phyloP scores from a whole-genome alignment of 1,140 invertebrate species.

The Drosophila sechellia region DNA sequence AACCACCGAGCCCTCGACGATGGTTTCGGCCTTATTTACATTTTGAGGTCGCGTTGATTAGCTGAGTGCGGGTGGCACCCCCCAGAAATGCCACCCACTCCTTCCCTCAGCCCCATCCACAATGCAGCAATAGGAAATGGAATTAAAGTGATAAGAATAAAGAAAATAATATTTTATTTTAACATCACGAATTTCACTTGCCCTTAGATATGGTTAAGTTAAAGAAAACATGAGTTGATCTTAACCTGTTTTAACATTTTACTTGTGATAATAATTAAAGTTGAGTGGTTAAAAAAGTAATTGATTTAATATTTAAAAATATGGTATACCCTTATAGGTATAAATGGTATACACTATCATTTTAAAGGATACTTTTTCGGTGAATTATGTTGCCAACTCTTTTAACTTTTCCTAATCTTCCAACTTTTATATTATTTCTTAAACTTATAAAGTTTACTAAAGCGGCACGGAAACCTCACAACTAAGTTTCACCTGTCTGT shows the following conservation, averaged over 20 bases:
- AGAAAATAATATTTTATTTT: neutral
- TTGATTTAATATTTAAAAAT: no score
- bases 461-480: slow-evolving; percentile 31
- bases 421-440: neutral
- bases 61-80: slow-evolving; percentile 65
- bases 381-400: neutral
- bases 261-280: no score
- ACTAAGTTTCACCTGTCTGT: slow-evolving; percentile 73
- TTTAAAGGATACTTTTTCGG: neutral
- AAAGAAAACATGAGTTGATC: neutral
- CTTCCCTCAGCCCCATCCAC: slow-evolving; percentile 15
- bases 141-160: slow-evolving; percentile 45
- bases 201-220: neutral
- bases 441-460: neutral
- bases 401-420: neutral
- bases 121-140: slow-evolving; percentile 65
- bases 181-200: neutral
- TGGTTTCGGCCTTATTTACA: slow-evolving; percentile 71
- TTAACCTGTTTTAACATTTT: no score
- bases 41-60: slow-evolving; percentile 81
- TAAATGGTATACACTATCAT: no score
- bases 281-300: no score
- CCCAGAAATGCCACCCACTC: slow-evolving; percentile 4
- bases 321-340: no score
- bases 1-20: slow-evolving; percentile 23